phyloP scores from a whole-genome alignment of 2,797 vertebrate genomes.

The Lepidocolaptes lacrymiger region DNA sequence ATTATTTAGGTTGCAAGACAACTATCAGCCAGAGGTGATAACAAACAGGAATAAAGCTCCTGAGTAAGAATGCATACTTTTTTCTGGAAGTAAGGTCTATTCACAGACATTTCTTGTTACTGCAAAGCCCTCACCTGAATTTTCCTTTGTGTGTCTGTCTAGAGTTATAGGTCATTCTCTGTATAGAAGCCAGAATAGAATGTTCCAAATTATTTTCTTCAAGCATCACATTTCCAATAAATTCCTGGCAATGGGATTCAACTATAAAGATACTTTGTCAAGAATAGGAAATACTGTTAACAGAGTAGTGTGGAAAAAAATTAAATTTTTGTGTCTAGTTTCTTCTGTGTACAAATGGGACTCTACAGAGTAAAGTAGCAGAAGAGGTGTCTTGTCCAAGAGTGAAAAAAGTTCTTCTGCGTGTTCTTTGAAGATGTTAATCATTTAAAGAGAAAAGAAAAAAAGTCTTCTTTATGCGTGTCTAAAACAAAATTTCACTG shows the following conservation, averaged over 20 bases:
- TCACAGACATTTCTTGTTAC: background rate
- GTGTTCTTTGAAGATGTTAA: background rate
- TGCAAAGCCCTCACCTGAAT: background rate
- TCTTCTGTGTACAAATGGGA: background rate
- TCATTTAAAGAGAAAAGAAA: background rate
- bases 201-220: background rate
- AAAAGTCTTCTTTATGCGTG: background rate
- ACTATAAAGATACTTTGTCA: background rate
- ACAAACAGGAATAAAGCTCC: background rate
- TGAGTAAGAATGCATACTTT: background rate
- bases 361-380: background rate
- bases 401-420: background rate
- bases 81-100: background rate
- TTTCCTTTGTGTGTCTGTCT: background rate
- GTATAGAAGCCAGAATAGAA: background rate
- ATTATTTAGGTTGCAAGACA: background rate
- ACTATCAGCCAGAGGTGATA: background rate
- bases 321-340: background rate
- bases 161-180: background rate
- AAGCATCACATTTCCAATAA: background rate
- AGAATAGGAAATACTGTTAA: background rate
- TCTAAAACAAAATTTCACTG: background rate
- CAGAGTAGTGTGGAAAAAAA: background rate
- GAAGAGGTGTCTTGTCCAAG: background rate
- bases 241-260: background rate